These are phyloP conservation scores for fruit fly (Drosophila melanogaster) DNA, from an alignment of 1,140 invertebrate genomes.

Conservation along the genomic window Release_6_plus_ISO1_MT NT_033777.3:4990001-4990500, in stretches of 20 bases:
- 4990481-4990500: constrained; percentile 16
- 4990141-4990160: constrained; percentile 73
- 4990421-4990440: not conserved
- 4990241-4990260: constrained; percentile 6
- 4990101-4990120: constrained; percentile 23
- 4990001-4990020: constrained; percentile 13
- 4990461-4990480: constrained; percentile 11
- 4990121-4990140: constrained; percentile 67
- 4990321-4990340: constrained; percentile 76
- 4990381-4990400: constrained; percentile 36
- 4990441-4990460: constrained; percentile 3
- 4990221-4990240: constrained; percentile 65
- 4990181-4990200: constrained; percentile 83
- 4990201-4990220: constrained; percentile 80
- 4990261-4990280: constrained; percentile 67
- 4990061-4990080: constrained; percentile 48
- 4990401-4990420: constrained; percentile 1
- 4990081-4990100: constrained; percentile 22
- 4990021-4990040: constrained; percentile 51
- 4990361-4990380: constrained; percentile 57
- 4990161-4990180: constrained; percentile 57
- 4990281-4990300: constrained; percentile 63
- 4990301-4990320: constrained; percentile 65
- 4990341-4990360: constrained; percentile 80
- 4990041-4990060: constrained; percentile 61